Evolutionary conservation across 2,113 vertebrate genomes (phyloP).

Genomic region (Eleginops maclovinus): DNA sequence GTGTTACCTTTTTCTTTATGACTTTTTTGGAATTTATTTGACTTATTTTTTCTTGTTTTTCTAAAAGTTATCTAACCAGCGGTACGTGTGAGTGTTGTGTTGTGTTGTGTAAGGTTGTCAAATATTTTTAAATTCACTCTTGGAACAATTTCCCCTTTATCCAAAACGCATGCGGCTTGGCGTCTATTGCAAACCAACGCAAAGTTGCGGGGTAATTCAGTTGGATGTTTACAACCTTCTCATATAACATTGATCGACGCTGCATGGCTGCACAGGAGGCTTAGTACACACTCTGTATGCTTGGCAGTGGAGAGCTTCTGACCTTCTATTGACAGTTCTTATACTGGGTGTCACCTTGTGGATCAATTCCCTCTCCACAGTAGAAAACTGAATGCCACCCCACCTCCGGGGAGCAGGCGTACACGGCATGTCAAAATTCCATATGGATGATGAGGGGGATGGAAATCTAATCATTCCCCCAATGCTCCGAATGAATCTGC

Average conservation of each 20-base stretch:
- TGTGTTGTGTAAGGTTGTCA: slow-evolving; percentile 24
- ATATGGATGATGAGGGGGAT: slow-evolving; percentile 58
- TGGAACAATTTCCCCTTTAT: slow-evolving; percentile 35
- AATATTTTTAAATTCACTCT: slow-evolving; percentile 32
- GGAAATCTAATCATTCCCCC: slow-evolving; percentile 67
- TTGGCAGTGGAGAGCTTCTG: slow-evolving; percentile 63
- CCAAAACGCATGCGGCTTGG: slow-evolving; percentile 25
- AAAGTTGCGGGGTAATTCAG: slow-evolving; percentile 59
- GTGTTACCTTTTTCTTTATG: not conserved
- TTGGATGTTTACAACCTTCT: slow-evolving; percentile 75
- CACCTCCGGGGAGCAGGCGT: slow-evolving; percentile 51
- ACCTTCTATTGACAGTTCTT: slow-evolving; percentile 85
- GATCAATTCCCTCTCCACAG: slow-evolving; percentile 79
- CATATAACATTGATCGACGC: slow-evolving; percentile 78
- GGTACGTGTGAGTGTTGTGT: not conserved
- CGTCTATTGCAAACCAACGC: slow-evolving; percentile 57
- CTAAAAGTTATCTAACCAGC: slow-evolving; percentile 33
- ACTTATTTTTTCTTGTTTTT: not conserved
- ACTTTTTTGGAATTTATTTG: not conserved
- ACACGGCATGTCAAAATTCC: slow-evolving; percentile 75
- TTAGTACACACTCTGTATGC: slow-evolving; percentile 81
- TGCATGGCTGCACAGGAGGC: slow-evolving; percentile 74
- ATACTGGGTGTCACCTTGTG: slow-evolving; percentile 82
- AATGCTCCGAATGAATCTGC: slow-evolving; percentile 76
- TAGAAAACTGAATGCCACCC: slow-evolving; percentile 78